phyloP scores from a whole-genome alignment of 1,140 invertebrate genomes.

The Polypedilum vanderplanki region DNA sequence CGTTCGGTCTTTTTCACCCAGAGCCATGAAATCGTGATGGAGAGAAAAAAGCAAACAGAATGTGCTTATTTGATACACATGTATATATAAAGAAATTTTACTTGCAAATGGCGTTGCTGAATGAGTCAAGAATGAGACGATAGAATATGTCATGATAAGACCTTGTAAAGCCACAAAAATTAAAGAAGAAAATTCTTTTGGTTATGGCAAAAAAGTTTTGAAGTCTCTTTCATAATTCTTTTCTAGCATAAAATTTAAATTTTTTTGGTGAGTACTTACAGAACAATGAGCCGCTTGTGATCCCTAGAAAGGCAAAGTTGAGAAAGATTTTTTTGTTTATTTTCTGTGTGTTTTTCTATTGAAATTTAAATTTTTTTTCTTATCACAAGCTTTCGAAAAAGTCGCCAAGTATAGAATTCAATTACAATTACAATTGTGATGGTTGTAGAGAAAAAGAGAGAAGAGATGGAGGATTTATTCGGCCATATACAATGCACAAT shows the following conservation, averaged over 20 bases:
- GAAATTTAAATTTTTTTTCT: background rate
- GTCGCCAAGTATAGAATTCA: slow-evolving; percentile 24
- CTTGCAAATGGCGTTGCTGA: background rate
- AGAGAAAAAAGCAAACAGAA: background rate
- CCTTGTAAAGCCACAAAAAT: background rate
- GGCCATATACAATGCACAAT: background rate
- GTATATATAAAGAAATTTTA: background rate
- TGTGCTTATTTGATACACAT: background rate
- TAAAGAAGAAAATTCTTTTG: background rate
- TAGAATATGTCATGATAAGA: slow-evolving; percentile 18
- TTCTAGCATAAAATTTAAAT: background rate
- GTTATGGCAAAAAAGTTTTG: background rate
- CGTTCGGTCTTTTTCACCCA: background rate
- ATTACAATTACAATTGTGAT: slow-evolving; percentile 1
- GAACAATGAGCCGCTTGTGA: slow-evolving; percentile 5
- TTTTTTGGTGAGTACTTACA: slow-evolving; percentile 5
- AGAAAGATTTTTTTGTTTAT: slow-evolving; percentile 9
- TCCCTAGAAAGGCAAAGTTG: slow-evolving; percentile 12
- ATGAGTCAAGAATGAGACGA: background rate
- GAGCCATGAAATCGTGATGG: background rate
- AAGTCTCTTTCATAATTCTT: background rate
- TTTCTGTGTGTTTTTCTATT: background rate
- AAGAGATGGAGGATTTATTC: background rate
- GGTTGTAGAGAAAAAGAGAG: background rate
- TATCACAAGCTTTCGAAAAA: background rate